These are phyloP conservation scores for Caerostris darwini DNA, from an alignment of 1,140 invertebrate species.

Conservation along the genomic window DNA sequence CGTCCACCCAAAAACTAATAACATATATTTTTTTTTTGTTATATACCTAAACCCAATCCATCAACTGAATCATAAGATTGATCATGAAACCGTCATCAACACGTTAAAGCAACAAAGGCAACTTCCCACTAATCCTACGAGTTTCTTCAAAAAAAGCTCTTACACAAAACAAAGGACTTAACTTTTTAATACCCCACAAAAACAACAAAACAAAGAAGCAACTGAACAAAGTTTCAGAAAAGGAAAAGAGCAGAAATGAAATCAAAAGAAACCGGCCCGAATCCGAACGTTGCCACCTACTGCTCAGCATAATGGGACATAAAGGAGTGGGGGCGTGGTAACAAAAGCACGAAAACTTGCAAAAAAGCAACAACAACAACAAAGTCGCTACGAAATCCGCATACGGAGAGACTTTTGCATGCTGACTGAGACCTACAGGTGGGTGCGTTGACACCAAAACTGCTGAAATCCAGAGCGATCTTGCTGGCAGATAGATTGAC, in stretches of 20 bases:
- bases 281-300: constrained; percentile 64
- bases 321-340: constrained; percentile 68
- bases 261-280: constrained; percentile 45
- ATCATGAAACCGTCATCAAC: not conserved
- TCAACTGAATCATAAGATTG: not conserved
- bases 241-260: not conserved
- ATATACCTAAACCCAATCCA: not conserved
- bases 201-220: constrained; percentile 9
- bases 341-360: constrained; percentile 62
- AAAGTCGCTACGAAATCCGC: constrained; percentile 9
- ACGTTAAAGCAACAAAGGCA: not conserved
- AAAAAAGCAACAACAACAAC: constrained; percentile 51
- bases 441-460: constrained; percentile 70
- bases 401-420: not conserved
- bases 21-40: not conserved
- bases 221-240: not conserved
- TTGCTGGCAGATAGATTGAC: constrained; percentile 3
- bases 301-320: constrained; percentile 72
- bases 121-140: not conserved
- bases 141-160: not conserved
- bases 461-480: constrained; percentile 64
- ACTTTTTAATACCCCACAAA: not conserved
- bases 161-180: constrained; percentile 17
- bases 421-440: not conserved
- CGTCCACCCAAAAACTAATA: not conserved